These are phyloP conservation scores for human (Homo sapiens) DNA, from an alignment of 2,113 vertebrate species.

Conservation along the genomic window GRCh38 chr9:16399501-16400000, in stretches of 20 bases:
- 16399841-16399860: too few species aligned
- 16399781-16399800: not conserved
- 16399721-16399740: not conserved
- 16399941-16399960: not conserved
- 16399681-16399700: not conserved
- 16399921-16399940: not conserved
- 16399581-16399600: not conserved
- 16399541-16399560: too few species aligned
- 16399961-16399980: not conserved
- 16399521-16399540: too few species aligned
- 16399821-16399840: not conserved
- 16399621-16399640: not conserved
- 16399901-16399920: accelerated
- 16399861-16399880: not conserved
- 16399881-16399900: not conserved
- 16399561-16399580: not conserved
- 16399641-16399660: not conserved
- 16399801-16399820: not conserved
- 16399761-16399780: not conserved
- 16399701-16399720: not conserved
- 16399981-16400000: not conserved
- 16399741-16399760: not conserved
- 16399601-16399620: not conserved
- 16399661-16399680: not conserved
- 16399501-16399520: not conserved